A percentile compares a stretch with the other conserved stretches of the same genome.
These are phyloP conservation scores for Chlorospingus semifuscus DNA, from an alignment of 2,797 vertebrate genomes.

Conservation along the genomic window DNA sequence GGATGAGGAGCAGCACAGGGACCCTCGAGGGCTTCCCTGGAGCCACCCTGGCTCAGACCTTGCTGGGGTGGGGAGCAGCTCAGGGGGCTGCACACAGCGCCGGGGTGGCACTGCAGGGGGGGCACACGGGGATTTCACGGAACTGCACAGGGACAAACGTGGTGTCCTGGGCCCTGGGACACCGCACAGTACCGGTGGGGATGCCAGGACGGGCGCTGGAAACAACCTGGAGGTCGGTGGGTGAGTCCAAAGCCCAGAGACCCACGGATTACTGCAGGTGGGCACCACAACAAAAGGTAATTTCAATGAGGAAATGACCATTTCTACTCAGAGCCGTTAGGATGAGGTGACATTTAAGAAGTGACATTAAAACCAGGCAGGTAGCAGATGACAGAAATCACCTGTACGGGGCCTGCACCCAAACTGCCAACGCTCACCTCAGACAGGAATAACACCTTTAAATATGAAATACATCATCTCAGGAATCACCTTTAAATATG, in stretches of 20 bases:
- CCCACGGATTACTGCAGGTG: neutral
- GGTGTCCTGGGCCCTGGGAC: neutral
- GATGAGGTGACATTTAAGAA: neutral
- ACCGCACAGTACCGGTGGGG: fast-evolving
- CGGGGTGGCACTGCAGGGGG: neutral
- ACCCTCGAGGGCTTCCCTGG: too few relatives aligned
- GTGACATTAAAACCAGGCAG: neutral
- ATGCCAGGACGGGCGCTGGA: neutral
- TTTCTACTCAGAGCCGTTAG: neutral
- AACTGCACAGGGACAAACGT: fast-evolving
- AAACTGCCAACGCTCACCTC: neutral
- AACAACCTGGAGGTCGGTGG: neutral
- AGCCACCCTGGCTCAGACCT: fast-evolving
- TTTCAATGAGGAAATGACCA: neutral
- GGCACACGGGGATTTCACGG: fast-evolving
- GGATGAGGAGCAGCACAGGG: neutral
- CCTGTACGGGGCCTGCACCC: fast-evolving
- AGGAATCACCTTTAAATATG: fast-evolving
- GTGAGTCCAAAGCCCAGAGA: too few relatives aligned
- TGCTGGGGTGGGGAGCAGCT: fast-evolving
- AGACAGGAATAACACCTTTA: neutral
- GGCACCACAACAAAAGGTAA: too few relatives aligned
- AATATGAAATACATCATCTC: neutral
- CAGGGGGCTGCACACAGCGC: neutral
- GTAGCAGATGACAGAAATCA: neutral